Percentiles rank a stretch among this genome's conserved stretches.
Conservation (phyloP, 2,113 vertebrate genomes). For the Anhinga anhinga region DNA sequence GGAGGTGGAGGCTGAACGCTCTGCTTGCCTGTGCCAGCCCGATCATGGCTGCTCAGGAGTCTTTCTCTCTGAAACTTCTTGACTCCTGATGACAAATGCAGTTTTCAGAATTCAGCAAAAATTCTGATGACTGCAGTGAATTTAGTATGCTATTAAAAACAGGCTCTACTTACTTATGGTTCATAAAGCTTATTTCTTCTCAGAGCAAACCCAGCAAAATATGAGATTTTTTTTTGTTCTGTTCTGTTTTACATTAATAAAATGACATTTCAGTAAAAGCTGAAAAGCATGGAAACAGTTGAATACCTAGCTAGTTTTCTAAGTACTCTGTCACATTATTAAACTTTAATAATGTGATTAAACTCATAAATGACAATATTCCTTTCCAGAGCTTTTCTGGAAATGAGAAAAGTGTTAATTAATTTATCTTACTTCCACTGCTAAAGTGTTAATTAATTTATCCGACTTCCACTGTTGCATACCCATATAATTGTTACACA, state of each 20-base stretch:
- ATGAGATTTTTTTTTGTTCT: neutral
- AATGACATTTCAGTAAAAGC: neutral
- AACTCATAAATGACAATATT: neutral
- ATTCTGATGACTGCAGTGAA: neutral
- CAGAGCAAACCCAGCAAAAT: neutral
- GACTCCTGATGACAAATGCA: neutral
- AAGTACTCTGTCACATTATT: neutral
- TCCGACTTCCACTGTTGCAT: neutral
- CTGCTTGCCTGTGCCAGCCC: neutral
- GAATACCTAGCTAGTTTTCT: neutral
- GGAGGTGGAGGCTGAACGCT: neutral
- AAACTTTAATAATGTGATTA: neutral
- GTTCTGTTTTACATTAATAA: neutral
- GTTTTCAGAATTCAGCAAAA: neutral
- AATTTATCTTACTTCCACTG: neutral
- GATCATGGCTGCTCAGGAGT: fast-evolving
- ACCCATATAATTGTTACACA: neutral
- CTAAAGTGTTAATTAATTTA: neutral
- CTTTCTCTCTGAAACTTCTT: neutral
- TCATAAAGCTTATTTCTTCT: neutral
- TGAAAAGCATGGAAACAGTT: neutral
- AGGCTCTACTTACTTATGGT: neutral
- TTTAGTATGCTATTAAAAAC: neutral
- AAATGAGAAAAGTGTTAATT: neutral
- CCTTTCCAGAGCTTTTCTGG: neutral